Conservation (phyloP, 64 coral and sea anemone genomes). For the Montipora capricornis region DNA sequence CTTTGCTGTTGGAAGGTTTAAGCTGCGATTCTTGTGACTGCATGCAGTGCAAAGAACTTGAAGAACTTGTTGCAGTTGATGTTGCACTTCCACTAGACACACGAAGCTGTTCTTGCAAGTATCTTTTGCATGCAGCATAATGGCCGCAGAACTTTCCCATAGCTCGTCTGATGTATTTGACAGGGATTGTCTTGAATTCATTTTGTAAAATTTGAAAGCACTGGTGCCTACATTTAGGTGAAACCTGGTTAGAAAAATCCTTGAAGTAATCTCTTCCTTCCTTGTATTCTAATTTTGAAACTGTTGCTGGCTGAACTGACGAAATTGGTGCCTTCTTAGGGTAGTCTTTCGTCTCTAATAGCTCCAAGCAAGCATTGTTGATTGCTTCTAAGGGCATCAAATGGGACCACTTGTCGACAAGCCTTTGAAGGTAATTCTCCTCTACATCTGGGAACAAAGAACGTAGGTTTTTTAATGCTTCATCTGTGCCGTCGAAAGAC, state of each 20-base stretch:
- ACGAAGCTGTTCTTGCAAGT: constrained; percentile 79
- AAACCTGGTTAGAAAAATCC: constrained; percentile 55
- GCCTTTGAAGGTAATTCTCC: constrained; percentile 57
- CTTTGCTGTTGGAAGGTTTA: background rate
- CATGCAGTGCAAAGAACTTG: too few species aligned
- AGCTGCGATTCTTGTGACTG: background rate
- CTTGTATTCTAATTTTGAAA: background rate
- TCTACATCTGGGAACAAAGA: constrained; percentile 81
- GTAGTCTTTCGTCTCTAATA: constrained; percentile 71
- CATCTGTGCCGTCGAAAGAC: background rate
- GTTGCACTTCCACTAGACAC: constrained; percentile 27
- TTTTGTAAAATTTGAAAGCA: constrained; percentile 65
- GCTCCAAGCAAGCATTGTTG: constrained; percentile 66
- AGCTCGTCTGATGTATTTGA: constrained; percentile 65
- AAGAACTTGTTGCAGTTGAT: background rate
- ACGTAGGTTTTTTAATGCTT: constrained; percentile 10
- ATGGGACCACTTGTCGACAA: constrained; percentile 50
- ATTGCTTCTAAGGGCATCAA: constrained; percentile 22
- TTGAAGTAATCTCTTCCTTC: constrained; percentile 75
- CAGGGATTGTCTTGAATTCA: constrained; percentile 70
- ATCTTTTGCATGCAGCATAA: constrained; percentile 85
- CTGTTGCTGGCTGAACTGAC: background rate
- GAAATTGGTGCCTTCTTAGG: constrained; percentile 50
- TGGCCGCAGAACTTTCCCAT: constrained; percentile 60
- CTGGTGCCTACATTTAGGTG: constrained; percentile 29